Evolutionary conservation across 2,113 vertebrate species (phyloP).

Genomic region (Zosterops pallidus): DNA sequence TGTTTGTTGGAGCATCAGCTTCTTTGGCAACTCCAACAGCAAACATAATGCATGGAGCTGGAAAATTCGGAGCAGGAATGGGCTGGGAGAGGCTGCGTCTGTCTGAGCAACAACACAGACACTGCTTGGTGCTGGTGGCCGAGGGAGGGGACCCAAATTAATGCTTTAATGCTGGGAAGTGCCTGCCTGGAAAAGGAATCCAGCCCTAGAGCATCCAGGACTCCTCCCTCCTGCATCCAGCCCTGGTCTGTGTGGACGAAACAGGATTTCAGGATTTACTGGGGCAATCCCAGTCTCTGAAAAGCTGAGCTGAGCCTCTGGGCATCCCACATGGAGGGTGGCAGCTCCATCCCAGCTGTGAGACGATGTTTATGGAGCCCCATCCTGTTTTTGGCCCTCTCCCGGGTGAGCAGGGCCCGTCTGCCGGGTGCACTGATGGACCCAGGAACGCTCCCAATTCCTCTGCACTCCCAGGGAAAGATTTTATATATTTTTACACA

Average conservation of each 20-base stretch:
- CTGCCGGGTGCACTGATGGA: not conserved
- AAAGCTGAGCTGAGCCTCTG: not conserved
- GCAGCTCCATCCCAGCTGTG: not conserved
- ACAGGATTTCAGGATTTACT: not conserved
- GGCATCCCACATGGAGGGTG: fast-evolving
- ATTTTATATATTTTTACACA: fast-evolving
- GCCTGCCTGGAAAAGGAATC: not conserved
- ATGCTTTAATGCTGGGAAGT: not conserved
- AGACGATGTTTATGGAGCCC: not conserved
- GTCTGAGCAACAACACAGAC: not conserved
- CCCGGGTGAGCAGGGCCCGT: not conserved
- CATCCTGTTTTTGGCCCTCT: not conserved
- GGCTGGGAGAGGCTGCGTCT: not conserved
- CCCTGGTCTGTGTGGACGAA: not conserved
- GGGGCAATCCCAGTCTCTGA: not conserved
- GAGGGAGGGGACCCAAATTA: not conserved
- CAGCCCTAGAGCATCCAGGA: not conserved
- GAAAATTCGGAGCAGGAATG: not conserved
- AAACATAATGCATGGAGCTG: not conserved
- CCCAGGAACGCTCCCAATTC: fast-evolving
- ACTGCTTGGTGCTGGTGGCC: not conserved
- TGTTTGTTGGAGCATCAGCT: slow-evolving; percentile 20
- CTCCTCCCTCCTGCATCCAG: not conserved
- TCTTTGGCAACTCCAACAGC: not conserved
- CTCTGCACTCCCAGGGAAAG: not conserved